phyloP scores from a whole-genome alignment of 2,797 vertebrate species.

The Coilia nasus region DNA sequence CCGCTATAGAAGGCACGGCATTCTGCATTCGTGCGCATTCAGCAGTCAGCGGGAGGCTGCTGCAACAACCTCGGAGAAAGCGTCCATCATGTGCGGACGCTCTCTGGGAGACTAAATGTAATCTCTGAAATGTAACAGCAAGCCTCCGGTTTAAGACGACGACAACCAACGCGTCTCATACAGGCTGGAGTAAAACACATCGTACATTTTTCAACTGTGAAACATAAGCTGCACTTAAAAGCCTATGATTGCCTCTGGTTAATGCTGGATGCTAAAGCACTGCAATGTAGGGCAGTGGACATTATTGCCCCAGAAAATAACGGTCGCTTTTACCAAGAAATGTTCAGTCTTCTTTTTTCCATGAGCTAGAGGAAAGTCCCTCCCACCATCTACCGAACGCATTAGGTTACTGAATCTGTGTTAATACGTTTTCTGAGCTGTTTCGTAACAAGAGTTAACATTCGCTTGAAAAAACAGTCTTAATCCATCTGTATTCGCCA shows the following conservation, averaged over 20 bases:
- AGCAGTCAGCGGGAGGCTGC: slow-evolving; percentile 31
- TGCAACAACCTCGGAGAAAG: slow-evolving; percentile 22
- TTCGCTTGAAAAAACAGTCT: slow-evolving; percentile 51
- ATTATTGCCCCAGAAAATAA: slow-evolving; percentile 12
- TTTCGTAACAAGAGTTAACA: slow-evolving; percentile 68
- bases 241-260: neutral
- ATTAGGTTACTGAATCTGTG: slow-evolving; percentile 40
- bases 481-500: slow-evolving; percentile 37
- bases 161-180: neutral
- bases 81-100: neutral
- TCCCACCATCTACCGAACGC: slow-evolving; percentile 21
- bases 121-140: neutral
- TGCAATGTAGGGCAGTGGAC: slow-evolving; percentile 3
- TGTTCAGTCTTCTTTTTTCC: neutral
- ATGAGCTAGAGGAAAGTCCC: slow-evolving; percentile 14
- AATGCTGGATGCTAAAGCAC: slow-evolving; percentile 14
- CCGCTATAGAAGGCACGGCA: slow-evolving; percentile 59
- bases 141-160: neutral
- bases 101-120: neutral
- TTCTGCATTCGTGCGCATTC: slow-evolving; percentile 54
- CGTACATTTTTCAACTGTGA: neutral
- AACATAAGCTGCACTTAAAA: neutral
- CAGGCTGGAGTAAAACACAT: neutral
- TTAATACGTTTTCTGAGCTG: slow-evolving; percentile 60
- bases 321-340: neutral